Percentiles rank a stretch among this genome's conserved stretches.
Conservation (phyloP, 92 coral and sea anemone genomes). For the Muricea muricata region DNA sequence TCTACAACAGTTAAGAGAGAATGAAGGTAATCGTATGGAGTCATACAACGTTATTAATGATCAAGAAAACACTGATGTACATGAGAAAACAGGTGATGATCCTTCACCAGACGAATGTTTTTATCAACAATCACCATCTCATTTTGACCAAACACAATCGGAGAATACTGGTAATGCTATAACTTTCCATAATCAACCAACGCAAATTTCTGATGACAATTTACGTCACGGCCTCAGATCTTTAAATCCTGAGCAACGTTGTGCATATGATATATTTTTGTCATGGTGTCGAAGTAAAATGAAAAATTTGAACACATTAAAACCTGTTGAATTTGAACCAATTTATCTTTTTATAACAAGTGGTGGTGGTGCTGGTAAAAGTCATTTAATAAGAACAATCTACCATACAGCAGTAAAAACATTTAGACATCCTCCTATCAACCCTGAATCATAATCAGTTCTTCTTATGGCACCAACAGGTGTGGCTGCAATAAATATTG, state of each 20-base stretch:
- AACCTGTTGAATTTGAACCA: slow-evolving; percentile 50
- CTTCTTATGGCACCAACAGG: slow-evolving; percentile 63
- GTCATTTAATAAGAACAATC: slow-evolving; percentile 50
- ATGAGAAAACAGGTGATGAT: slow-evolving; percentile 47
- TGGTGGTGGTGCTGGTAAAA: slow-evolving; percentile 77
- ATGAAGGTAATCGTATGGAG: slow-evolving; percentile 2
- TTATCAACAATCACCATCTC: slow-evolving; percentile 58
- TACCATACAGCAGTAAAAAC: too few species aligned
- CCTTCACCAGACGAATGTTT: slow-evolving; percentile 45
- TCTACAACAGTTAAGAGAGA: background rate
- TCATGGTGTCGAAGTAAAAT: slow-evolving; percentile 60
- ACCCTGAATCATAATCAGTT: slow-evolving; percentile 70
- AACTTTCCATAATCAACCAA: slow-evolving; percentile 45
- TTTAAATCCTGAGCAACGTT: slow-evolving; percentile 49
- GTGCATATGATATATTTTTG: slow-evolving; percentile 57
- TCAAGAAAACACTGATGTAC: slow-evolving; percentile 17
- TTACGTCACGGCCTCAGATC: slow-evolving; percentile 67
- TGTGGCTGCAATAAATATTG: slow-evolving; percentile 66
- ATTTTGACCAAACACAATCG: slow-evolving; percentile 40
- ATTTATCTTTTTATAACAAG: slow-evolving; percentile 53
- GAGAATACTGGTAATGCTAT: slow-evolving; percentile 11
- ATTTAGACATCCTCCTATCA: slow-evolving; percentile 59
- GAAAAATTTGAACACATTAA: slow-evolving; percentile 68
- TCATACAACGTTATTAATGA: slow-evolving; percentile 72
- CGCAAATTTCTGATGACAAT: slow-evolving; percentile 70